Base-by-base conservation (phyloP, 23 tunicate genomes). In the Halocynthia aurantium region DNA sequence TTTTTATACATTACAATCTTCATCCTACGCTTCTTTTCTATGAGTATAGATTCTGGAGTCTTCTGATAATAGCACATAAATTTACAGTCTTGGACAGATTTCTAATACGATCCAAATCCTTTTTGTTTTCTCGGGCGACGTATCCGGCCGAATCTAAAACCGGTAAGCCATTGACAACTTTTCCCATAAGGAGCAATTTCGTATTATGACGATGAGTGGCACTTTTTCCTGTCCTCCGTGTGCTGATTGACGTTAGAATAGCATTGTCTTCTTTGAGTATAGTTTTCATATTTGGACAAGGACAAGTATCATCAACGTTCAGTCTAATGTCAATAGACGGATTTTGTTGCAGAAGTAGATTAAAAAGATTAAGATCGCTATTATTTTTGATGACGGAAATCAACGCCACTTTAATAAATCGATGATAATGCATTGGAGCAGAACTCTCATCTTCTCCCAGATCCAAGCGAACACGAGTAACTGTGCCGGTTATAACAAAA, bases 331-430 rank as follows among this genome's bases (percentile, higher is more conserved):
- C 70, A 9, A 65, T 10, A 5, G 49, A 20, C 2, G 6, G 49
- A 40, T 6, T 49, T 11, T 65, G 49, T 40, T 65, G 70, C 19
- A 65, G 70, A 15, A 20, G 22, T 15, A 65, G 19, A 15, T 65
- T 65, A 8, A 40, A 40, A 65, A 65, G 70, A 15, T 65, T 65
- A 65, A 65, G 70, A 65, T 65, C 31, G 31, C 70, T 65, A 20
- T 15, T 65, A 49, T 65, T 49, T 10, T 65, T 40, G 10, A 65
- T 65, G 19, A 65, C 70, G 22, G 22, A 20, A 20, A 49, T 65
- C 19, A 65, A 15, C 70, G 22, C 49, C 22, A 65, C 31, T 9
- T 65, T 9, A 40, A 65, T 20, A 15, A 49, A 65, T 10, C 19
- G 70, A 65, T 65, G 70, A 10, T 40, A 20, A 9, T 65, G 70